Evolutionary conservation across 2,797 vertebrate species (phyloP).

Genomic region (Kryptopterus vitreolus): DNA sequence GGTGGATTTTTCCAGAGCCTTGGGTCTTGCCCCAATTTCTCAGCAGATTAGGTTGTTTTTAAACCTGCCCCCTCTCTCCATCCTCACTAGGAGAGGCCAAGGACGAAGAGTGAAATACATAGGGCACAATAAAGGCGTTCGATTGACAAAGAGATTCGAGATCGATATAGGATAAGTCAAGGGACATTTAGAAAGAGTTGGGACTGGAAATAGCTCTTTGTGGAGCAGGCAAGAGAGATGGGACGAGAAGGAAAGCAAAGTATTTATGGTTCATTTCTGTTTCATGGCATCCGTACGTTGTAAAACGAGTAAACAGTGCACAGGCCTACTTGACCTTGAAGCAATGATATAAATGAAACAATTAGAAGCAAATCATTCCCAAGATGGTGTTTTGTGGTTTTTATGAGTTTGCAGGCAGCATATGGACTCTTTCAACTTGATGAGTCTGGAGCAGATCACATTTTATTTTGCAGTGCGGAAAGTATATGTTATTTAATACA

Average conservation of each 20-base stretch:
- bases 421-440: neutral
- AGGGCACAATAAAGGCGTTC: neutral
- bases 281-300: neutral
- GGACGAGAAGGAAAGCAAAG: neutral
- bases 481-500: neutral
- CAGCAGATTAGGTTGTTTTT: constrained; percentile 36
- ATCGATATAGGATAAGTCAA: neutral
- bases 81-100: neutral
- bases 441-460: neutral
- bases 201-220: neutral
- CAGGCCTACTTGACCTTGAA: neutral
- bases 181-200: neutral
- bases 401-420: neutral
- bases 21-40: constrained; percentile 33
- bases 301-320: neutral
- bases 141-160: neutral
- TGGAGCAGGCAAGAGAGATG: neutral
- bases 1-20: constrained; percentile 13
- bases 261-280: neutral
- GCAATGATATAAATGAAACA: constrained; percentile 7
- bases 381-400: neutral
- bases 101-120: neutral
- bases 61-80: neutral
- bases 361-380: neutral
- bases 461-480: neutral